Evolutionary conservation across 2,888 invertebrate species (phyloP).

Genomic region (Ennomos erosarius): DNA sequence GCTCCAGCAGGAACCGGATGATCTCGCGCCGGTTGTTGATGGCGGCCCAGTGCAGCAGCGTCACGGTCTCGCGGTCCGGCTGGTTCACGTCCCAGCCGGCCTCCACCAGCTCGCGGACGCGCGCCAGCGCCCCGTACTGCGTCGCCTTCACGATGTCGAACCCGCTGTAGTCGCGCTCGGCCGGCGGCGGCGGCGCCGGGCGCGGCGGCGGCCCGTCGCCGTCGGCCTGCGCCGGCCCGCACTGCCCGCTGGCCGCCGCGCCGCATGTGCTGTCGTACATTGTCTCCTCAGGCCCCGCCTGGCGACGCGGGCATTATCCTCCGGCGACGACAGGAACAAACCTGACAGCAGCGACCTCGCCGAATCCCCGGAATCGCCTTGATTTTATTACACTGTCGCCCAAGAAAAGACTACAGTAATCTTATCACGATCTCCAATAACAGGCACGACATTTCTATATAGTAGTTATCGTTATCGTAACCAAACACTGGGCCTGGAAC

Average conservation of each 20-base stretch:
- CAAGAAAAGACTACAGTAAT: not conserved
- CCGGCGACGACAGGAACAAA: not conserved
- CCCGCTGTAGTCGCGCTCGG: constrained; percentile 88
- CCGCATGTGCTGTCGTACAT: constrained; percentile 91
- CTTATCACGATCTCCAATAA: constrained; percentile 16
- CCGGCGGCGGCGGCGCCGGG: constrained; percentile 86
- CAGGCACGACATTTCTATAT: constrained; percentile 11
- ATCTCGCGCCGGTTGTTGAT: constrained; percentile 98
- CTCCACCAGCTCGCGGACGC: constrained; percentile 94
- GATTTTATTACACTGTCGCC: not conserved
- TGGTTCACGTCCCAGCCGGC: constrained; percentile 97
- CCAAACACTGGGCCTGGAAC: no score
- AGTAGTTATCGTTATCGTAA: no score
- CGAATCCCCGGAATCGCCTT: not conserved
- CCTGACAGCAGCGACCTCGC: not conserved
- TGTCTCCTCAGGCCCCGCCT: constrained; percentile 37
- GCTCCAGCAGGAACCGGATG: constrained; percentile 93
- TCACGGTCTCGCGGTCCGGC: constrained; percentile 97
- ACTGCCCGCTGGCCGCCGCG: constrained; percentile 88
- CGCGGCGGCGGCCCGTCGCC: constrained; percentile 86
- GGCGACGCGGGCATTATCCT: constrained; percentile 35
- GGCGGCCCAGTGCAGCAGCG: constrained; percentile 99
- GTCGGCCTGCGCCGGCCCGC: constrained; percentile 87
- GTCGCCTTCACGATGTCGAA: constrained; percentile 98
- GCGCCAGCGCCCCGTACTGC: constrained; percentile 96